A percentile compares a stretch with the other conserved stretches of the same genome.
Evolutionary conservation across 2,113 vertebrate species (phyloP).

Genomic region (Phoenicopterus ruber): DNA sequence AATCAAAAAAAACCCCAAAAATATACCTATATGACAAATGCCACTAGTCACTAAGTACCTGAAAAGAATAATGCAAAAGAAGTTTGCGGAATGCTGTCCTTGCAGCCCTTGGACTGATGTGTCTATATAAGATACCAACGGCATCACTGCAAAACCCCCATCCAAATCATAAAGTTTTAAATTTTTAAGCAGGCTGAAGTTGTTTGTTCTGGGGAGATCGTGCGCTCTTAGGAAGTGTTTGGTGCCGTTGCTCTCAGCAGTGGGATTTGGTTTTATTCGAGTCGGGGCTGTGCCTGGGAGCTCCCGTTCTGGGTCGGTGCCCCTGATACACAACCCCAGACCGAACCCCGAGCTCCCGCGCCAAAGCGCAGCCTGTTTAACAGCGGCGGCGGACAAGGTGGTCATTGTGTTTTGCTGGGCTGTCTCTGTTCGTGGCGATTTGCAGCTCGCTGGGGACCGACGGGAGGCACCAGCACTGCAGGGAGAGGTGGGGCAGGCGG

Average conservation of each 20-base stretch:
- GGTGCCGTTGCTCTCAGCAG: background rate
- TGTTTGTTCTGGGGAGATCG: background rate
- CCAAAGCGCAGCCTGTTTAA: background rate
- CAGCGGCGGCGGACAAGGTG: background rate
- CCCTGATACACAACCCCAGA: background rate
- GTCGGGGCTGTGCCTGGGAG: background rate
- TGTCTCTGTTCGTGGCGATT: accelerated
- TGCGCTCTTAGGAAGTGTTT: background rate
- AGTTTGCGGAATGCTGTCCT: background rate
- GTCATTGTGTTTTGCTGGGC: background rate
- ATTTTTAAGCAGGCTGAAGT: background rate
- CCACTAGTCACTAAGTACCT: background rate
- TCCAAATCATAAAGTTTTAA: background rate
- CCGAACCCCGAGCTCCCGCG: background rate
- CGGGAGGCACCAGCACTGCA: background rate
- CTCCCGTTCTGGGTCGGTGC: background rate
- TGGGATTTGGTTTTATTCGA: background rate
- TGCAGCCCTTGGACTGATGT: background rate
- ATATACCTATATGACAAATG: background rate
- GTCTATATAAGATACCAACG: background rate
- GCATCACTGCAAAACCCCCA: background rate
- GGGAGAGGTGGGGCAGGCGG: background rate
- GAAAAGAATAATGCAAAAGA: background rate
- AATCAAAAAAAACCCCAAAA: accelerated
- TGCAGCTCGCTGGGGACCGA: background rate